A percentile compares a stretch with the other conserved stretches of the same genome.
These are phyloP conservation scores for Tiliacea aurago DNA, from an alignment of 2,888 invertebrate species.

Conservation along the genomic window DNA sequence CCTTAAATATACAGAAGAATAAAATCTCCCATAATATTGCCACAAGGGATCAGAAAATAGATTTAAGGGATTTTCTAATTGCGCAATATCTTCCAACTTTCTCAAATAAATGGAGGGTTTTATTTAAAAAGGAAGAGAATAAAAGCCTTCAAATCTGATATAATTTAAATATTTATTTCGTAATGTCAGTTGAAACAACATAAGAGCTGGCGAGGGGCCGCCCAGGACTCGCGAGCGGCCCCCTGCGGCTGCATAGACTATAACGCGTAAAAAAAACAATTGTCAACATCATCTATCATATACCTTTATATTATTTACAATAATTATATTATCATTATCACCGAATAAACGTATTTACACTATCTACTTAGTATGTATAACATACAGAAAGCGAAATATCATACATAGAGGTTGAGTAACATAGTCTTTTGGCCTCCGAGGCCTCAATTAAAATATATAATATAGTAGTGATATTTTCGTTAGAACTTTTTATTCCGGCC, in stretches of 20 bases:
- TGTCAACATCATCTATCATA: conserved; percentile 85
- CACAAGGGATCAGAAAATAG: conserved; percentile 51
- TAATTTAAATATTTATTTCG: conserved; percentile 90
- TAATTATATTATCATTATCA: conserved; percentile 71
- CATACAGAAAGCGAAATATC: conserved; percentile 88
- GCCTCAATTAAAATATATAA: conserved; percentile 80
- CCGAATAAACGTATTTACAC: conserved; percentile 87
- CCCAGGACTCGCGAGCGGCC: conserved; percentile 84
- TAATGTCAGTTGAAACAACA: conserved; percentile 89
- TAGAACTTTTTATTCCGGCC: conserved; percentile 89
- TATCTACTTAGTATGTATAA: conserved; percentile 88
- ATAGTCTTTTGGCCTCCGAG: conserved; percentile 76
- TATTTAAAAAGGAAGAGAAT: conserved; percentile 65
- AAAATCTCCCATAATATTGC: conserved; percentile 52
- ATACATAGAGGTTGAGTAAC: conserved; percentile 82
- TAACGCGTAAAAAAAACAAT: conserved; percentile 88
- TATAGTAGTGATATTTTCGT: conserved; percentile 85
- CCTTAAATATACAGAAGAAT: conserved; percentile 59
- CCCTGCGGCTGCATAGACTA: conserved; percentile 84
- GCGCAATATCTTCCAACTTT: conserved; percentile 35
- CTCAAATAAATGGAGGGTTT: conserved; percentile 42
- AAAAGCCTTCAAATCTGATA: conserved; percentile 80
- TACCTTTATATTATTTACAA: conserved; percentile 86
- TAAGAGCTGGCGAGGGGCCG: conserved; percentile 82
- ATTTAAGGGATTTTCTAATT: conserved; percentile 60